Evolutionary conservation across 2,797 vertebrate species (phyloP), one percentile per base, ranked within the genome.

Genomic region (Steatocranus sp.): DNA sequence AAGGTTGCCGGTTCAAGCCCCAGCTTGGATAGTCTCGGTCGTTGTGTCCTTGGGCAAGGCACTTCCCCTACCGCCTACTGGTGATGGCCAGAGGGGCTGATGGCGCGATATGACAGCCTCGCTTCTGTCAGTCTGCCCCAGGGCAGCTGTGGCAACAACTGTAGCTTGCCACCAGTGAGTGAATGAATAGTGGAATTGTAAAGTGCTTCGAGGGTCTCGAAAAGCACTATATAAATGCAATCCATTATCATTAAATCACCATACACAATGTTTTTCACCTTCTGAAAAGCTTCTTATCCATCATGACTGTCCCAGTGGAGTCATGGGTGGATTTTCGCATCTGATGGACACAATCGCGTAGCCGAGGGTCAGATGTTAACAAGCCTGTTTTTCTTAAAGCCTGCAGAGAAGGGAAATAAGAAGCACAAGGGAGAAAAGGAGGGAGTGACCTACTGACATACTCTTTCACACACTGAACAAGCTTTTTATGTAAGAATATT

Each of bases 281-380:
- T 91, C 91, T 96, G 90, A 98, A 98, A 83, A 98, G 95, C 38
- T 96, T 93, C 88, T 96, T 95, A 93, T 98, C 97, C 95, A 98
- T 96, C 92, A 96, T 95, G 87, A 96, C 96, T 1, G 95, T 95
- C 5, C 94, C 96, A 30, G 70, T 43, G 27, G 96, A 95, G 48
- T 97, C 96, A 53, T 90, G 95, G 41, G 96, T 87, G 49, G 92
- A 92, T 6, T 94, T 90, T 17, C 94, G 94, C 93, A 98, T 96
- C 90, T 96, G 95, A 81, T 20, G 91, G 93, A 98, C 95, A 79
- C 97, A 97, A 93, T 97, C 96, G 63, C 93, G 96, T 75, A 98
- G 96, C 32, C 97, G 95, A 34, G 98, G 98, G 91, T 98, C 98
- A 54, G 97, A 97, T 0, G 96, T 97, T 92, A 97, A 93, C 79